Conservation (phyloP, 2,888 invertebrate genomes). For the Phragmatobia fuliginosa region DNA sequence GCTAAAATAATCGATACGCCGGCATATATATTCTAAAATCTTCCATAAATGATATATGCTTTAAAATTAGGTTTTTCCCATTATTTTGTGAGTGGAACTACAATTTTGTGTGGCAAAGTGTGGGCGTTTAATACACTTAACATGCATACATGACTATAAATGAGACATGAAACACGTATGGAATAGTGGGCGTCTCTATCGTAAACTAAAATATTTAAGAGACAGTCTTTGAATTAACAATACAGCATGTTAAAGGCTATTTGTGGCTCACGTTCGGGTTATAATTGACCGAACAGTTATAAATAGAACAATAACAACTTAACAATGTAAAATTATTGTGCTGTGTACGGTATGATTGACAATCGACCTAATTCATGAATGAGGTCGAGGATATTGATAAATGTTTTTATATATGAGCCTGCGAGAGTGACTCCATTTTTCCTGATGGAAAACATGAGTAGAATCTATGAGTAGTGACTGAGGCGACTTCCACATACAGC, state of each 20-base stretch:
- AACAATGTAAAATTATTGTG: neutral
- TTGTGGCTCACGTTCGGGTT: neutral
- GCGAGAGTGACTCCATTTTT: too few species aligned
- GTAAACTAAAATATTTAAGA: neutral
- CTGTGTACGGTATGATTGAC: neutral
- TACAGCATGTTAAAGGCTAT: neutral
- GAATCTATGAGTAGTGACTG: too few species aligned
- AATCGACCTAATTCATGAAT: neutral
- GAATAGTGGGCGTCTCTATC: neutral
- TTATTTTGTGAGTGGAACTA: neutral
- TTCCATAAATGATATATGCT: neutral
- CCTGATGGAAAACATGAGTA: too few species aligned
- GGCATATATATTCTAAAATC: too few species aligned
- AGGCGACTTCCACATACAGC: too few species aligned
- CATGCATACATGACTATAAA: neutral
- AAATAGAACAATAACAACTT: neutral
- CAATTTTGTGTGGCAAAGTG: neutral
- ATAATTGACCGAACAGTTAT: neutral
- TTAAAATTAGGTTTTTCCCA: neutral
- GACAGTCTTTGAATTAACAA: neutral
- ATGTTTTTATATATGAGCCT: neutral
- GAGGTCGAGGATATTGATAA: neutral
- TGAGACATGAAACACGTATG: neutral
- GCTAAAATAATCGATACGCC: too few species aligned
- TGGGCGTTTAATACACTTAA: neutral